Percentiles rank a stretch among this genome's conserved stretches.
Evolutionary conservation across 1,140 invertebrate species (phyloP).

Genomic region (Reticulitermes speratus): DNA sequence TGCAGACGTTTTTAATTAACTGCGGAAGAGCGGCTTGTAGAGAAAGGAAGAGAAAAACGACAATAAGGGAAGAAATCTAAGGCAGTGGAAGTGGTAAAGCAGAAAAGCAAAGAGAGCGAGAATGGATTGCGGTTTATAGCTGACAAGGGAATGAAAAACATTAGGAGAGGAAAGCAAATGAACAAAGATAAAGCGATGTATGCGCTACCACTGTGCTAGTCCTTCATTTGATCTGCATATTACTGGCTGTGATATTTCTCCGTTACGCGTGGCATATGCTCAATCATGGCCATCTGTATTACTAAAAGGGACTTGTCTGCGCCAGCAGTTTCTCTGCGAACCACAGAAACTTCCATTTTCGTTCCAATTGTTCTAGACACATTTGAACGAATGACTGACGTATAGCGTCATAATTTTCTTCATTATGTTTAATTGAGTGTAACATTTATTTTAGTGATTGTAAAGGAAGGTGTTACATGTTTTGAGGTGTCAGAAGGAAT

Average conservation of each 20-base stretch:
- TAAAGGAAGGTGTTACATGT: no score
- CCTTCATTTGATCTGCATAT: not conserved
- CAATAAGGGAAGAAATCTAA: not conserved
- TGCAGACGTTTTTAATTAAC: conserved; percentile 16
- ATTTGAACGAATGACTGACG: not conserved
- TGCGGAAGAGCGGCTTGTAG: not conserved
- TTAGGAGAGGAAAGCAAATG: conserved; percentile 16
- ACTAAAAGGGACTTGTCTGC: not conserved
- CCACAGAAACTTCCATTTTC: not conserved
- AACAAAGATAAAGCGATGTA: conserved; percentile 14
- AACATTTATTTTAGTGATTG: no score
- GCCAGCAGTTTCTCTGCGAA: not conserved
- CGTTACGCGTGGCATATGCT: not conserved
- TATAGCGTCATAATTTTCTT: not conserved
- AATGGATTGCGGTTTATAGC: conserved; percentile 13
- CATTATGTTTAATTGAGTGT: not conserved
- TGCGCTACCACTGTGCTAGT: not conserved
- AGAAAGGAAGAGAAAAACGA: not conserved
- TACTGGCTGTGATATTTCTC: not conserved
- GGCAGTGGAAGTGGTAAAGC: not conserved
- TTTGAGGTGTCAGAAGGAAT: no score
- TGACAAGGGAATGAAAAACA: conserved; percentile 12
- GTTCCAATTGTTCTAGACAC: not conserved
- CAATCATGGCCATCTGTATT: not conserved
- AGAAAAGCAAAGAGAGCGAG: not conserved